Conservation (phyloP, 2,113 vertebrate genomes). For the Charina bottae region DNA sequence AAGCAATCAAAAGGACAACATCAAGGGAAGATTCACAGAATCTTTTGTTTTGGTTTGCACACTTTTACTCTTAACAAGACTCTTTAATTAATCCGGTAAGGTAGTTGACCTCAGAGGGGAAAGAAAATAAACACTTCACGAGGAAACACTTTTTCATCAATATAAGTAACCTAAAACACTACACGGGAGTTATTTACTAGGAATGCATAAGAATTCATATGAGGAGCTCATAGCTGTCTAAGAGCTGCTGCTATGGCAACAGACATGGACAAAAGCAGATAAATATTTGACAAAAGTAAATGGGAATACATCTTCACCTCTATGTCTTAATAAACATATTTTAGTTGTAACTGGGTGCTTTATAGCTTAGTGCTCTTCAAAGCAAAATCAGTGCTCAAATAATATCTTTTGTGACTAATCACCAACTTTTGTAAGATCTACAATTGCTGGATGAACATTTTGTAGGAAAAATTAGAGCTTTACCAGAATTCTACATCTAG, state of each 20-base stretch:
- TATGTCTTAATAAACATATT: conserved; percentile 52
- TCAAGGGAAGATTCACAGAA: not conserved
- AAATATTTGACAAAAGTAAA: conserved; percentile 67
- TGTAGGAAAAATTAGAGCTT: conserved; percentile 20
- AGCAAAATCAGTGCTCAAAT: conserved; percentile 50
- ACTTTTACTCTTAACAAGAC: not conserved
- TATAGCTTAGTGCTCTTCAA: conserved; percentile 43
- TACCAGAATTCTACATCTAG: conserved; percentile 5
- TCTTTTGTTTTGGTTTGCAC: rapidly evolving
- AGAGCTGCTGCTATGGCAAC: conserved; percentile 66
- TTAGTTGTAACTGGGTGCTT: conserved; percentile 49
- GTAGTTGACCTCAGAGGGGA: conserved; percentile 10
- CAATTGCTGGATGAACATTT: conserved; percentile 17
- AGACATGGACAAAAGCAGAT: conserved; percentile 52
- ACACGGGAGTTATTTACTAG: rapidly evolving
- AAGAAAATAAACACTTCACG: not conserved
- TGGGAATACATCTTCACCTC: conserved; percentile 51
- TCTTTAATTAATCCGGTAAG: not conserved
- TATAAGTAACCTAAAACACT: not conserved
- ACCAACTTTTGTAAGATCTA: conserved; percentile 42
- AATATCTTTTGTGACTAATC: conserved; percentile 44
- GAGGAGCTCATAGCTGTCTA: conserved; percentile 34
- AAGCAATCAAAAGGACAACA: conserved; percentile 15
- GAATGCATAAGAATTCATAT: conserved; percentile 43
- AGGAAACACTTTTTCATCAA: conserved; percentile 29